These are phyloP conservation scores for Drepana falcataria DNA, from an alignment of 2,888 invertebrate species.

Conservation along the genomic window DNA sequence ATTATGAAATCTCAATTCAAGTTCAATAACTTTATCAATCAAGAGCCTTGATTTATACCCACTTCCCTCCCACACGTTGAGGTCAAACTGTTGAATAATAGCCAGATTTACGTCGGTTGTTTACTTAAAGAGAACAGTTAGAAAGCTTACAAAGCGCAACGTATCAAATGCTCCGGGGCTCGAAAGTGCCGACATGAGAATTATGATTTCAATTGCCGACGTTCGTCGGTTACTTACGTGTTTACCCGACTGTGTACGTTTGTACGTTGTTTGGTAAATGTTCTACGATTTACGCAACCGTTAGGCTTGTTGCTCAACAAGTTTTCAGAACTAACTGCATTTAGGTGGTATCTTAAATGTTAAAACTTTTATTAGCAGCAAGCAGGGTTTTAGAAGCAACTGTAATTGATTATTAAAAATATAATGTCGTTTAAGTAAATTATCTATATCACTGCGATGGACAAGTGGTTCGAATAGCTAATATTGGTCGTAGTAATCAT, in stretches of 20 bases:
- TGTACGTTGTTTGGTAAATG: background rate
- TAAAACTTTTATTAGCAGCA: no score
- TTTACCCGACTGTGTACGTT: conserved; percentile 5
- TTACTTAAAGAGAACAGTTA: conserved; percentile 8
- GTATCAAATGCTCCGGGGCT: conserved; percentile 30
- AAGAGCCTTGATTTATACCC: background rate
- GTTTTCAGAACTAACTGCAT: background rate
- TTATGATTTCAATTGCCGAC: conserved; percentile 43
- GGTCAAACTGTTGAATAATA: conserved; percentile 1
- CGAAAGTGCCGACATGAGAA: conserved; percentile 47
- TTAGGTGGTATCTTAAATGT: no score
- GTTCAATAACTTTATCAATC: background rate
- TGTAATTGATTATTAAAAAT: no score
- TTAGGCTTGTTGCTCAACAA: background rate
- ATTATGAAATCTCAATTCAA: background rate
- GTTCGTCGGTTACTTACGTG: conserved; percentile 16
- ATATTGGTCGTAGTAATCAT: no score
- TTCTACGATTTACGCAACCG: background rate
- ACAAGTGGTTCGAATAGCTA: no score
- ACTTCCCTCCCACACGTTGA: background rate
- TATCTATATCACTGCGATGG: no score
- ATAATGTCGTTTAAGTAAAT: no score
- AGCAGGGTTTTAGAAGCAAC: no score
- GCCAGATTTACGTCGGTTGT: conserved; percentile 1
- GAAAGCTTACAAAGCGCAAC: conserved; percentile 14